Conservation (phyloP, 2,113 vertebrate genomes). For the Oryzias javanicus region DNA sequence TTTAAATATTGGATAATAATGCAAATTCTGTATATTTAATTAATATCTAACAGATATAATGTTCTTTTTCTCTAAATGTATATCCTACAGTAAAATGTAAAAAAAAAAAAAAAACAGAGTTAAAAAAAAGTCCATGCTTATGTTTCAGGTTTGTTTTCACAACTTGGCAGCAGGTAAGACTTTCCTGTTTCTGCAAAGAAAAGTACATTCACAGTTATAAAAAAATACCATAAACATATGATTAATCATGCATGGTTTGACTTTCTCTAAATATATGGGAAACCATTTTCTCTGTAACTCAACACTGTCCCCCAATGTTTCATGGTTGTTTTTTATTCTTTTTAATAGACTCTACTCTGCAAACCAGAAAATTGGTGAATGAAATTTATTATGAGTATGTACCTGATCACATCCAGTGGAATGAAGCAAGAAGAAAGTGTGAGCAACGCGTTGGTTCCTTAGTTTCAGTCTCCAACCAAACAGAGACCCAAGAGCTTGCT, state of each 20-base stretch:
- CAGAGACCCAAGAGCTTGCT: conserved; percentile 56
- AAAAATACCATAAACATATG: too few species aligned
- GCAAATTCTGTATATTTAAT: too few species aligned
- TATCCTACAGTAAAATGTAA: too few species aligned
- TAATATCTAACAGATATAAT: too few species aligned
- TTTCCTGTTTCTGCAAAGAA: background rate
- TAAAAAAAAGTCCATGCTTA: conserved; percentile 1
- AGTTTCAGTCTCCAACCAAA: conserved; percentile 46
- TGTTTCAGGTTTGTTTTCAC: conserved; percentile 64
- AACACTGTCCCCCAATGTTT: background rate
- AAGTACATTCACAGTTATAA: background rate
- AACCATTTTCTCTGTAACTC: background rate
- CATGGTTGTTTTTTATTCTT: background rate
- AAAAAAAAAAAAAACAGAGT: background rate
- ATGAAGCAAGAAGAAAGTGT: conserved; percentile 55
- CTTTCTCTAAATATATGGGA: background rate
- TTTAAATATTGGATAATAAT: too few species aligned
- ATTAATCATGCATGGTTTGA: too few species aligned
- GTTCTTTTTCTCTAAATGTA: too few species aligned
- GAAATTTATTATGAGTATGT: conserved; percentile 68
- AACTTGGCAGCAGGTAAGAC: conserved; percentile 58
- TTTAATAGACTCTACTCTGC: conserved; percentile 38
- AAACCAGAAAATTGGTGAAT: conserved; percentile 35
- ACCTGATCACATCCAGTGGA: conserved; percentile 59
- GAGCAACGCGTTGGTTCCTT: conserved; percentile 60